These are phyloP conservation scores for Podocnemis expansa DNA, from an alignment of 2,113 vertebrate genomes.

Conservation along the genomic window DNA sequence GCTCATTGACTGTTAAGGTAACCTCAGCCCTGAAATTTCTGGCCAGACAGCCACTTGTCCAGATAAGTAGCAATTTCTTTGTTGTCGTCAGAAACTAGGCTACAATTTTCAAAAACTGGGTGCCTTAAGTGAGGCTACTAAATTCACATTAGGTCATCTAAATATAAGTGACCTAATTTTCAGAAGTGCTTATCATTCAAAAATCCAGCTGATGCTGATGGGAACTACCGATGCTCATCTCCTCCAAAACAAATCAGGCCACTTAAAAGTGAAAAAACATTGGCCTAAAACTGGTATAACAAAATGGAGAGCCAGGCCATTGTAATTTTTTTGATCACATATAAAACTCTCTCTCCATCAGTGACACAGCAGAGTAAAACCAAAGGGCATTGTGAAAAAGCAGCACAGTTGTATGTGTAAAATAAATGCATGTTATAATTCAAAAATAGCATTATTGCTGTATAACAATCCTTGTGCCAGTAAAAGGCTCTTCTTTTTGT, in stretches of 20 bases:
- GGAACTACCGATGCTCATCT: neutral
- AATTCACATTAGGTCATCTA: neutral
- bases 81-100: neutral
- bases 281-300: neutral
- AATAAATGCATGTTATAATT: neutral
- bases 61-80: neutral
- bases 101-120: neutral
- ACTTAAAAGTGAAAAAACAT: neutral
- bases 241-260: neutral
- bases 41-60: neutral
- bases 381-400: neutral
- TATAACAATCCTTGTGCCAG: neutral
- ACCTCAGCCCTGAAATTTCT: neutral
- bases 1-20: neutral
- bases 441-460: conserved; percentile 37
- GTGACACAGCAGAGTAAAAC: neutral
- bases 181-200: neutral
- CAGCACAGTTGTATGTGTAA: neutral
- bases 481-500: conserved; percentile 29
- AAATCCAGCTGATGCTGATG: neutral
- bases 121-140: neutral
- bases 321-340: neutral
- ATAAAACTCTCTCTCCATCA: neutral
- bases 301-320: neutral
- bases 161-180: neutral